phyloP scores from a whole-genome alignment of 2,113 vertebrate genomes.

The Chionomys nivalis region DNA sequence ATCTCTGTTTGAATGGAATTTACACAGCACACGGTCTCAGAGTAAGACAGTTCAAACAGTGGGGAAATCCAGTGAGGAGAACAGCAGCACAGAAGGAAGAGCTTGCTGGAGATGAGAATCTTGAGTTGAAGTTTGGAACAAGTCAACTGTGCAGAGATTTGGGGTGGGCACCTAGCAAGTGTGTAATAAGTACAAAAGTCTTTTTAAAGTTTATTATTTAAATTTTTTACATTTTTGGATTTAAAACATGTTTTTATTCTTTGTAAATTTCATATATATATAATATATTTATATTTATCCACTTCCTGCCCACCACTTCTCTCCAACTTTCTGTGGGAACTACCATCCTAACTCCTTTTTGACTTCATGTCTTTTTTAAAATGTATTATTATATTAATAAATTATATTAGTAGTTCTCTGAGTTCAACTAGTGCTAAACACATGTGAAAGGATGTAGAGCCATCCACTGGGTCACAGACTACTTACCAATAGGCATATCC shows the following conservation, averaged over 20 bases:
- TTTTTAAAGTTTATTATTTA: background rate
- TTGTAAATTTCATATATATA: background rate
- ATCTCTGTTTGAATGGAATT: background rate
- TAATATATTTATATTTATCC: background rate
- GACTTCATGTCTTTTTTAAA: background rate
- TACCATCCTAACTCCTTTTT: background rate
- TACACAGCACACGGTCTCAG: slow-evolving; percentile 29
- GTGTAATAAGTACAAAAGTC: background rate
- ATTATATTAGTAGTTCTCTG: background rate
- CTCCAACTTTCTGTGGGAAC: background rate
- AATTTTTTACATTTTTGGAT: background rate
- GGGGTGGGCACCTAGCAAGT: background rate
- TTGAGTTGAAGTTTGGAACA: background rate
- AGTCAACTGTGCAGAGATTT: background rate
- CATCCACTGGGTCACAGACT: background rate
- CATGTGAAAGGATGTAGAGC: background rate
- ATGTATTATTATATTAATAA: background rate
- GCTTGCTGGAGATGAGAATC: background rate
- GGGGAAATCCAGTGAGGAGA: slow-evolving; percentile 27
- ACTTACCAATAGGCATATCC: background rate
- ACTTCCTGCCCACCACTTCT: background rate
- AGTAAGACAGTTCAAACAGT: slow-evolving; percentile 32
- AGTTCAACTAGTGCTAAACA: background rate
- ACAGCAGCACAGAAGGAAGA: background rate
- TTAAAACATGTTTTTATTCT: background rate